Evolutionary conservation across 2,888 invertebrate species (phyloP), one percentile per base, ranked within the genome.

Genomic region (Rhorus exstirpatorius): DNA sequence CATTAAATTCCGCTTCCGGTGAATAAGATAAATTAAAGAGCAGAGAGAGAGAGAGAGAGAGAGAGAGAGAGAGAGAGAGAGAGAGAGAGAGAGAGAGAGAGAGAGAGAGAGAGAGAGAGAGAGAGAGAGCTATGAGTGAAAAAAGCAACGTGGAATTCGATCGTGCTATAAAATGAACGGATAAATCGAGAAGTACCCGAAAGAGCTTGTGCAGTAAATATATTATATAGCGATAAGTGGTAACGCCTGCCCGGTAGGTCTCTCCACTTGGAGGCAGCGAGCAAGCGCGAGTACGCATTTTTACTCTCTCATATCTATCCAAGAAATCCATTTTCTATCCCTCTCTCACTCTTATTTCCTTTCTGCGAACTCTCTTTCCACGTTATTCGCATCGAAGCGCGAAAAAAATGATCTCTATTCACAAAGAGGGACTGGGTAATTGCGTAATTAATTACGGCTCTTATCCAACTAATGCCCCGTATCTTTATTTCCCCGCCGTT

Each of bases 361-460:
- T 19, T 67, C 8, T 53, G 31, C n/a, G 38, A 81, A 60, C 70
- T 79, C 70, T 79, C 74, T 61, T 76, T 44, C 55, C 70, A 72
- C 60, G 87, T 84, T 87, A 87, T 84, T 38, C 86, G 87, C 87
- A 89, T 89, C 88, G 87, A 88, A 89, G 86, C 86, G 86, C 86
- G 87, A 89, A 89, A 90, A 91, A 89, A 88, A 88, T 86, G 88
- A 81, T 86, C 89, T 88, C 88, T 88, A 89, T 88, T 86, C 88
- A 80, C 85, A 85, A 86, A 86, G 83, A 84, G 85, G 86, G 78
- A 84, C 60, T 79, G 87, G 90, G 88, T 91, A 91, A 92, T 90
- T 90, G 88, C 88, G 88, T 90, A 90, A 91, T 91, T 91, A 90
- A 91, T 91, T 90, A 90, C 87, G 81, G 87, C 86, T 87, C 88